Evolutionary conservation across 2,113 vertebrate species (phyloP), one percentile per base, ranked within the genome.

Genomic region (Ciconia boyciana): DNA sequence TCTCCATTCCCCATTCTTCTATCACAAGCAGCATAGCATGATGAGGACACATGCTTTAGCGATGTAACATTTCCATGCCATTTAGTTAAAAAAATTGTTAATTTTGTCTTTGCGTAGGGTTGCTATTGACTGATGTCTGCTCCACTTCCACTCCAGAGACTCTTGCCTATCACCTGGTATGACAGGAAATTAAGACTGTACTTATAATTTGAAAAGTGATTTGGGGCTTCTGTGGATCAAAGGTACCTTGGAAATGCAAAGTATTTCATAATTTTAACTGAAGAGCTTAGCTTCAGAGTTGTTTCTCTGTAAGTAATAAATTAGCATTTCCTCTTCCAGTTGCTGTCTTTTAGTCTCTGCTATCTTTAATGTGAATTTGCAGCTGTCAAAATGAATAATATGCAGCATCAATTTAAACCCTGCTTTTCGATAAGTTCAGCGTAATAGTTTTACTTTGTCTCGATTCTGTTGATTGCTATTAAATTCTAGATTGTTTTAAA

Each of bases 321-420:
- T 98, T 97, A 97, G 97, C 97, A 97, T 98, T 97, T 97, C 96
- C 93, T 94, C 94, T 94, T 95, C 96, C 89, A 85, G 84, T 96
- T 97, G 96, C 94, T 93, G 94, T 93, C 74, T 93, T 97, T 97
- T 87, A 66, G 89, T 92, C 87, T 95, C 95, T 95, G 97, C 97
- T 98, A 98, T 98, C 98, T 98, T 97, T 96, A 96, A 46, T 95
- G 97, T 97, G 97, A 98, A 97, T 98, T 98, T 98, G 97, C 97
- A 98, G 97, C 98, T 98, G 98, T 98, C 98, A 98, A 97, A 98
- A 98, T 98, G 98, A 98, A 94, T 98, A 98, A 98, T 98, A 98
- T 44, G 93, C 77, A 83, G 96, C 97, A 98, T 98, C 97, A 98
- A 95, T 98, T 98, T 97, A 97, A 98, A 97, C 96, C 91, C 95